Percentiles rank a stretch among this genome's conserved stretches.
phyloP scores from a whole-genome alignment of 2,888 invertebrate species.

The Pseudococcus longispinus region DNA sequence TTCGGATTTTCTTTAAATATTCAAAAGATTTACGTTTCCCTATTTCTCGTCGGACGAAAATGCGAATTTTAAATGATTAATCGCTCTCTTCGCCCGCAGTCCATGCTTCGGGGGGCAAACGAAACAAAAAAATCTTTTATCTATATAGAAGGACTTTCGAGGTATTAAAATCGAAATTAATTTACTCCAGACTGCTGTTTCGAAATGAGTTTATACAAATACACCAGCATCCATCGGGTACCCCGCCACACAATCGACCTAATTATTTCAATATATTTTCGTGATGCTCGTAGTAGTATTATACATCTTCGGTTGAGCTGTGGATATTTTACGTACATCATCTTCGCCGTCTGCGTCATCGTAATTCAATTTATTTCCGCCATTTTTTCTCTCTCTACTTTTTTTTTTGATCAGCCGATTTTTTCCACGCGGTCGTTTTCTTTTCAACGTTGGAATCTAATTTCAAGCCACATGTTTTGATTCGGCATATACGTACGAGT shows the following conservation, averaged over 20 bases:
- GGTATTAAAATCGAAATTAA: slow-evolving; percentile 21
- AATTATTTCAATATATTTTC: neutral
- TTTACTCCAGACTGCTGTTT: slow-evolving; percentile 1
- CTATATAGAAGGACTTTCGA: neutral
- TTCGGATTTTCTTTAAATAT: slow-evolving; percentile 42
- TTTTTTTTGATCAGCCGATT: neutral
- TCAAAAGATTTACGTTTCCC: slow-evolving; percentile 36
- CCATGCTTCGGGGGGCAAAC: neutral
- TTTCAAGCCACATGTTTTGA: neutral
- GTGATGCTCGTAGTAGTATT: neutral
- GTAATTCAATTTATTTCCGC: neutral
- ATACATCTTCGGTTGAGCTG: neutral
- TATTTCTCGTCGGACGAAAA: slow-evolving; percentile 1
- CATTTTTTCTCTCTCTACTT: neutral
- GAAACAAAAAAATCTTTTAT: neutral
- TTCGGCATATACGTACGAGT: neutral
- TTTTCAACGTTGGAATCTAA: slow-evolving; percentile 7
- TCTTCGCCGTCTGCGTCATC: neutral
- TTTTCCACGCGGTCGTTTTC: neutral
- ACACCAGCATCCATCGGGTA: neutral
- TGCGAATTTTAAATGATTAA: slow-evolving; percentile 28
- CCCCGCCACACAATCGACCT: neutral
- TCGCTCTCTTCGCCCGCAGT: neutral
- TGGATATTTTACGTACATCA: neutral
- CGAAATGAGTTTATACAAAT: neutral